phyloP scores from a whole-genome alignment of 2,113 vertebrate species.

The Ceyx margarethae region DNA sequence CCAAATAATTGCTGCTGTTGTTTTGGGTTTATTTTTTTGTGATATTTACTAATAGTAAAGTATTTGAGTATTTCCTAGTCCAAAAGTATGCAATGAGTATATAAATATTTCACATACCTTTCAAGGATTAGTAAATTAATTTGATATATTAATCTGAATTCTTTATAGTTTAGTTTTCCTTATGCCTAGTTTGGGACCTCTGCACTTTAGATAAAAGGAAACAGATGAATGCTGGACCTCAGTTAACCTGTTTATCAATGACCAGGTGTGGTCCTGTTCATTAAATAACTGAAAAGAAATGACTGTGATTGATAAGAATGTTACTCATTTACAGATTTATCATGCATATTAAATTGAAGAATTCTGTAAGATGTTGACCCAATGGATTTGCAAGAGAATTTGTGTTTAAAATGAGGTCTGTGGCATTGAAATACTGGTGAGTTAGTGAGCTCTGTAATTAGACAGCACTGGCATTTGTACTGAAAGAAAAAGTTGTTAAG shows the following conservation, averaged over 20 bases:
- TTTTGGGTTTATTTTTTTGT: background rate
- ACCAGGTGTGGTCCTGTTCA: background rate
- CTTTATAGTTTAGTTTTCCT: background rate
- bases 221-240: background rate
- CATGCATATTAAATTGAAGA: background rate
- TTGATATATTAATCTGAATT: background rate
- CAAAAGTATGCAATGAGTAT: background rate
- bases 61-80: background rate
- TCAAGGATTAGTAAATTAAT: background rate
- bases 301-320: background rate
- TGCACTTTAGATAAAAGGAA: background rate
- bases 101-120: constrained; percentile 12
- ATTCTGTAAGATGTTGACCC: background rate
- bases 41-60: constrained; percentile 48
- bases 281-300: background rate
- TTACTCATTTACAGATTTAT: background rate
- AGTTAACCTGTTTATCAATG: background rate
- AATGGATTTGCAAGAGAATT: background rate
- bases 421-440: background rate
- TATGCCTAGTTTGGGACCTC: background rate
- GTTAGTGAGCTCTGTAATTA: background rate
- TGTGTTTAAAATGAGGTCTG: background rate
- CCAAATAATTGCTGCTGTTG: constrained; percentile 38
- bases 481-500: background rate
- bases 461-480: background rate